Base-by-base conservation (phyloP, 1,140 invertebrate species). In the Rhysida immarginata region DNA sequence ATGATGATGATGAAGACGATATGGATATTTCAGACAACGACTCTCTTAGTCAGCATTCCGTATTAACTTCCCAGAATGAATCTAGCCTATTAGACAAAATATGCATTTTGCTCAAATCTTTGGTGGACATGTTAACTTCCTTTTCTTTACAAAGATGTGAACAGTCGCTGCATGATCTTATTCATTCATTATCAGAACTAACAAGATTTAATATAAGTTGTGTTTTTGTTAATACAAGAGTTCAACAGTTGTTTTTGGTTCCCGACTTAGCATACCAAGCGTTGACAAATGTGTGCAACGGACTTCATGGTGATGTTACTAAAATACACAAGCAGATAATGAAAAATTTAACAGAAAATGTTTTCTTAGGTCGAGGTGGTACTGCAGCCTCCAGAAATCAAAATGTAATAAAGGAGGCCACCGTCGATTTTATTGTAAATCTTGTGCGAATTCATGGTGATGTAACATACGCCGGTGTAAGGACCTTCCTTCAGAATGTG, bases 401-500 rank as follows among this genome's bases (percentile, higher is more conserved):
- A 1, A 58, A 61, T 21, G 60, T 71, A 1, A 59, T 77, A 1
- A 70, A 71, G 55, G 74, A 79, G 13, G 71, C 75, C 44, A 66
- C 71, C 26, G 61, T 79, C 16, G 58, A 64, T n/a, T 81, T 80
- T 63, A 60, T 80, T 0, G 68, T 71, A 57, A 69, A 69, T 50
- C 56, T 80, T 25, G 44, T 77, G 23, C 55, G 64, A 21, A 55
- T 64, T 18, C 56, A 73, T 35, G 66, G 70, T 48, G 64, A 73
- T 11, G 62, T 67, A 1, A 64, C 70, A 2, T 58, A 71, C 29
- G 43, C 56, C 20, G 71, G 68, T 2, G 66, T 77, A 0, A 62
- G 69, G 53, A 74, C 70, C 54, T 61, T 81, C 1, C 63, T 81
- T 18, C 78, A 82, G 53, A 73, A 79, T 18, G 51, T 81, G 16